Conservation (phyloP, 2,797 vertebrate genomes). For the Phrynocephalus guinanensis region DNA sequence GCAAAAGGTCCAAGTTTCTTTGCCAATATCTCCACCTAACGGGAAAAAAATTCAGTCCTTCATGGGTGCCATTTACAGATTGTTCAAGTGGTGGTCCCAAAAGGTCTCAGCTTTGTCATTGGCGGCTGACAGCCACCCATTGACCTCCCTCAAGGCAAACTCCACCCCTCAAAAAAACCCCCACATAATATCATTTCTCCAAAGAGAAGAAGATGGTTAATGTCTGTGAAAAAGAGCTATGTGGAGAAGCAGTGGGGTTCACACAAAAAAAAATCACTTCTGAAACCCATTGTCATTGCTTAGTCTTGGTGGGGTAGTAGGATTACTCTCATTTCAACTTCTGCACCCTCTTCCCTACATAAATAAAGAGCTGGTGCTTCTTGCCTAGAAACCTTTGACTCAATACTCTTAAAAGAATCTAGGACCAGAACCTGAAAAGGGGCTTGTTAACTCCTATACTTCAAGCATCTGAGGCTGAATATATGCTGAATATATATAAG, state of each 20-base stretch:
- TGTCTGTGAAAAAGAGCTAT: neutral
- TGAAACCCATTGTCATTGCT: too few species aligned
- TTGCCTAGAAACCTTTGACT: neutral
- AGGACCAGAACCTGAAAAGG: neutral
- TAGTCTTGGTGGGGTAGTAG: too few species aligned
- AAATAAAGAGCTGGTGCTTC: neutral
- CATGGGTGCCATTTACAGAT: neutral
- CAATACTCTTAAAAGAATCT: neutral
- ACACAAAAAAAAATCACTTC: too few species aligned
- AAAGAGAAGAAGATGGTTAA: neutral
- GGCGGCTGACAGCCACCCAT: too few species aligned
- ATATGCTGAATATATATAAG: neutral
- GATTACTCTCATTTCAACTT: neutral
- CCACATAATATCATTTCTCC: too few species aligned
- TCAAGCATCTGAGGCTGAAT: neutral
- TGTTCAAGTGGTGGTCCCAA: neutral
- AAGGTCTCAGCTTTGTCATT: neutral
- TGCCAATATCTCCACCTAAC: neutral
- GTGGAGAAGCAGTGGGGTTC: neutral
- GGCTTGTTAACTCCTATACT: fast-evolving
- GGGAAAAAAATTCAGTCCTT: neutral
- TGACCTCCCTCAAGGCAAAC: neutral
- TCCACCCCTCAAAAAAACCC: too few species aligned
- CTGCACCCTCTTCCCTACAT: neutral
- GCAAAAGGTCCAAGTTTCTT: too few species aligned